Percentiles rank a stretch among this genome's conserved stretches.
These are phyloP conservation scores for Lonchura striata DNA, from an alignment of 2,113 vertebrate species.

Conservation along the genomic window DNA sequence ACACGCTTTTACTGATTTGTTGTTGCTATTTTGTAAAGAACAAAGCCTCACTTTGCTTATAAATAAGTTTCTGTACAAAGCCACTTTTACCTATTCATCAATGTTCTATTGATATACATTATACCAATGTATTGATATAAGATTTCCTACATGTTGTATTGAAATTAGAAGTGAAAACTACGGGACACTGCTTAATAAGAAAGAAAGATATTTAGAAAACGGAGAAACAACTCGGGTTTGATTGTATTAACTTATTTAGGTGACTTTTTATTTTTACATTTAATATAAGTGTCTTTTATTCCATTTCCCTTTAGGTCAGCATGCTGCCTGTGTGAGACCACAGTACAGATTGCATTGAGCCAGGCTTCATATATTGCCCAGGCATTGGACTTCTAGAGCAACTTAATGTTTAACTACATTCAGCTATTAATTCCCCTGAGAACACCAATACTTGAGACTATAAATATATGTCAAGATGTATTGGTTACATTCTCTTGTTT, in stretches of 20 bases:
- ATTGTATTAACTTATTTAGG: background rate
- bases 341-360: background rate
- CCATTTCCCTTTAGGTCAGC: background rate
- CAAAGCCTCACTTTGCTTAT: background rate
- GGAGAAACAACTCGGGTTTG: rapidly evolving
- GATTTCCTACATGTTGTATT: background rate
- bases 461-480: background rate
- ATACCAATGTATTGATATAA: background rate
- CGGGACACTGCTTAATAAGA: background rate
- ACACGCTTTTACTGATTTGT: background rate
- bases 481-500: slow-evolving; percentile 7
- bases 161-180: background rate
- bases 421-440: background rate
- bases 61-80: background rate
- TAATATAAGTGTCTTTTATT: background rate
- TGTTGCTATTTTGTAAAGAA: background rate
- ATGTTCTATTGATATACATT: background rate
- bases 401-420: background rate
- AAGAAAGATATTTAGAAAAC: background rate
- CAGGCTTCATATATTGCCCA: background rate
- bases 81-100: background rate
- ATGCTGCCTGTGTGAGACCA: background rate
- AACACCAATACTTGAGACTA: background rate
- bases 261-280: background rate
- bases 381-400: background rate